Conservation (phyloP, 2,113 vertebrate genomes). For the Ailurus styani region DNA sequence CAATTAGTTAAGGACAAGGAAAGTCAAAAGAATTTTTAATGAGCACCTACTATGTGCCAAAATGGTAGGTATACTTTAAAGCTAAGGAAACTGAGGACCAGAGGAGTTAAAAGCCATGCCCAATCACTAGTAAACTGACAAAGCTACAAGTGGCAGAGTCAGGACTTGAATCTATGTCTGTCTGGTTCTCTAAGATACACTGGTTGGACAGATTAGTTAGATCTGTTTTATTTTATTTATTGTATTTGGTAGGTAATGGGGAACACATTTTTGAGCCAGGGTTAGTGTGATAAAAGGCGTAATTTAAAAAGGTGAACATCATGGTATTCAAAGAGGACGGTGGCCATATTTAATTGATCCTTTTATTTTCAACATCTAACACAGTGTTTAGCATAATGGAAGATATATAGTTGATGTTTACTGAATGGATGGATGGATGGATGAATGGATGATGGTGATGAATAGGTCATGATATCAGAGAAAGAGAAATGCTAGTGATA, state of each 20-base stretch:
- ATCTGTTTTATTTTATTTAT: background rate
- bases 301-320: background rate
- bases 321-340: background rate
- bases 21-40: background rate
- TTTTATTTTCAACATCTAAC: background rate
- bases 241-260: background rate
- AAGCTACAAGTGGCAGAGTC: background rate
- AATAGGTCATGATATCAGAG: background rate
- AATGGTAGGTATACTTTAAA: background rate
- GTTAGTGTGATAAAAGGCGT: background rate
- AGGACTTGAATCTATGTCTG: background rate
- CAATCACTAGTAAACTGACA: background rate
- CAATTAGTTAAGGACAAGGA: background rate
- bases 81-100: background rate
- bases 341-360: background rate
- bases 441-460: background rate
- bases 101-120: background rate
- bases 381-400: background rate
- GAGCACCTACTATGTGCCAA: background rate
- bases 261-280: background rate
- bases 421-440: background rate
- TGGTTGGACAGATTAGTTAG: background rate
- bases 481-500: background rate
- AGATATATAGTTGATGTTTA: background rate
- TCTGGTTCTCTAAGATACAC: background rate